phyloP scores from a whole-genome alignment of 2,888 invertebrate species.

The Brenthis ino region DNA sequence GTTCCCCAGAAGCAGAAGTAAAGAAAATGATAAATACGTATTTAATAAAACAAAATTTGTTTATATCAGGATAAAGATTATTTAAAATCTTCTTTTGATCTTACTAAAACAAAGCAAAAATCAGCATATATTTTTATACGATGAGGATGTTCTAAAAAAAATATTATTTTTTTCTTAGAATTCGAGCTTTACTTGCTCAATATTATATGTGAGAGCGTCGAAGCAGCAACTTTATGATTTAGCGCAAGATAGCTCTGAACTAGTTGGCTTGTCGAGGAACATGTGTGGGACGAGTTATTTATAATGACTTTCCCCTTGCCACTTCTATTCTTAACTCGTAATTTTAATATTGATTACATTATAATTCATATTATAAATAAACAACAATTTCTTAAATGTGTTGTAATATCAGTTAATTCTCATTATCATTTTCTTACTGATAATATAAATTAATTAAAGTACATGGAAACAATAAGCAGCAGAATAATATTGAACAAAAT shows the following conservation, averaged over 20 bases:
- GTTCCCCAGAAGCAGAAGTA: too few species aligned
- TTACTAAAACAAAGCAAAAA: too few species aligned
- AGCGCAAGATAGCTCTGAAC: constrained; percentile 15
- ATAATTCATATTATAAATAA: neutral
- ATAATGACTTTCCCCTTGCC: constrained; percentile 38
- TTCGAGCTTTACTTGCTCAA: constrained; percentile 18
- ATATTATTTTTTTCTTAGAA: constrained; percentile 9
- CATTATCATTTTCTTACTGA: constrained; percentile 38
- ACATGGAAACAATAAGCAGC: constrained; percentile 63
- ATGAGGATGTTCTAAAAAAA: neutral
- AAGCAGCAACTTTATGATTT: constrained; percentile 26
- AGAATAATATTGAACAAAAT: constrained; percentile 61
- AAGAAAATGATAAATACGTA: too few species aligned
- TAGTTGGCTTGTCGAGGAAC: constrained; percentile 38
- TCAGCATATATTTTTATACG: neutral
- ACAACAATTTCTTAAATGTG: constrained; percentile 17
- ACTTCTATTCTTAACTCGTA: constrained; percentile 22
- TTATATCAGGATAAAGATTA: too few species aligned
- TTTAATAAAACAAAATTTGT: too few species aligned
- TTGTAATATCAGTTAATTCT: too few species aligned
- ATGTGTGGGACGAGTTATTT: constrained; percentile 39
- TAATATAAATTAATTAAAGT: constrained; percentile 71
- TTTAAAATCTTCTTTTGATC: too few species aligned
- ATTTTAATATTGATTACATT: constrained; percentile 20
- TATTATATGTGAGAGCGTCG: constrained; percentile 20